Evolutionary conservation across 1,140 invertebrate species (phyloP), one percentile per base, ranked within the genome.

Genomic region (Palaemon carinicauda): DNA sequence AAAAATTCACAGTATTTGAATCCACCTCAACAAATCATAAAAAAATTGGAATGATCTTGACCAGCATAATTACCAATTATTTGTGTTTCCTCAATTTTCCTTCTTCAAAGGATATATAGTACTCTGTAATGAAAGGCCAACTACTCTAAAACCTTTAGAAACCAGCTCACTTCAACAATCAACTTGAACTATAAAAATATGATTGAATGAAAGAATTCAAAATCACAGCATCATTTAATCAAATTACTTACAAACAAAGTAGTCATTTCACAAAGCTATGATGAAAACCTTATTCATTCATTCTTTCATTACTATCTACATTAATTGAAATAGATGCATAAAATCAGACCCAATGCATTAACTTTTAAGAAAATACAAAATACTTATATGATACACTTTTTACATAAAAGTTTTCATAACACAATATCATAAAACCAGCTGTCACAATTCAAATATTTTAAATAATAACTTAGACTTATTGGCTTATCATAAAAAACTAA

Each of bases 241-340:
- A 86, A 86, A 73, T 80, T 86, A 80, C 80, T 71, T 86, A 86
- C 84, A 86, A 86, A 80, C 51, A 80, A 74, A 80, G 73, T 65
- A 24, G 77, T 51, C 29, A 53, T 73, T 86, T 79, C 65, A 80
- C 77, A 86, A 80, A 80, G 84, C 84, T 79, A 56, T 86, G 73
- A 29, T 74, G 56, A 60, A 54, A 80, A 75, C 65, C 53, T 53
- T 41, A 77, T 71, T 53, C 53, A 60, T 56, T 65, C 33, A n/a
- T 80, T 53, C 77, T 80, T 80, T 80, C 84, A 85, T 74, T 77
- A 74, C 33, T 60, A 81, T 81, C 60, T 71, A 81, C 65, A 69
- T 69, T 27, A 17, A 71, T 51, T 81, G 41, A 41, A 41, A 79
- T 85, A 33, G 41, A 79, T 79, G 75, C 82, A 85, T 69, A 85